Evolutionary conservation across 2,797 vertebrate genomes (phyloP), one percentile per base, ranked within the genome.

Genomic region (Nannoperca obscura): DNA sequence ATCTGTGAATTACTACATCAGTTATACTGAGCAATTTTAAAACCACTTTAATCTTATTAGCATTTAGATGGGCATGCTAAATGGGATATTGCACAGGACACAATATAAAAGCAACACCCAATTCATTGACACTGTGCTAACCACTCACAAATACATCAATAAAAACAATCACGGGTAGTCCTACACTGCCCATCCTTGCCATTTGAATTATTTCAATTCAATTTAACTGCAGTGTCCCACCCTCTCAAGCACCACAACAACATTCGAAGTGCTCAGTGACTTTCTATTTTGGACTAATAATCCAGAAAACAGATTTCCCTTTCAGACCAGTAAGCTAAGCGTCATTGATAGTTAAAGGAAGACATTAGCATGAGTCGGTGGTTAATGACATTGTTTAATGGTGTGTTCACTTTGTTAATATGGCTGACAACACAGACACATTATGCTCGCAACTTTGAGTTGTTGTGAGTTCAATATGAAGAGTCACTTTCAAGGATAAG

Each of bases 281-380:
- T 92, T 94, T 89, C 91, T 93, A 92, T 93, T 93, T 93, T 93
- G 88, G 92, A 93, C 93, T 93, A 94, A 94, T 95, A 94, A 94
- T 92, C 91, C 92, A 93, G 94, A 95, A 95, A 93, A 96, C 96
- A 96, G 94, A 97, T 95, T 96, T 96, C 93, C 91, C 94, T 96
- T 96, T 95, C 95, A 96, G 96, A 95, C 94, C 94, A 97, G 95
- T 94, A 92, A 86, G 95, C 94, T 95, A 95, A 96, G 95, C 90
- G 95, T 95, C 96, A 96, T 96, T 96, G 82, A 96, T 97, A 96
- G 96, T 98, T 97, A 96, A 96, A 96, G 93, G 95, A 96, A 96
- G 96, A 95, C 95, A 95, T 96, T 91, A 94, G 93, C 94, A 94
- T 96, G 95, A 95, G 95, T 96, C 95, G 94, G 93, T 96, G 96